phyloP scores from a whole-genome alignment of 2,797 vertebrate genomes.

The Lepilemur septentrionalis region DNA sequence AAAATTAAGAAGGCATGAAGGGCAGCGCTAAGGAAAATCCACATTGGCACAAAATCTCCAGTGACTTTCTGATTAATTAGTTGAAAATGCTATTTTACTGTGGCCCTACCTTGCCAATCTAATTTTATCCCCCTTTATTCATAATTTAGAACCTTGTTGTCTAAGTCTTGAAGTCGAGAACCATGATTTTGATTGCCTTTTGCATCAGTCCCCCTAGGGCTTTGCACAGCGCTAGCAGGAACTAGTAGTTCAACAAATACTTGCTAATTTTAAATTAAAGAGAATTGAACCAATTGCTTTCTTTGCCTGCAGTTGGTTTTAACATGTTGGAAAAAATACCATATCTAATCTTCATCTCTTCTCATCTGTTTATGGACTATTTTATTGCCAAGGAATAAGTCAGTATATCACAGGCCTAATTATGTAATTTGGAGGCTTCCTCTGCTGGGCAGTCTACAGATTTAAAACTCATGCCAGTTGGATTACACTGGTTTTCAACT shows the following conservation, averaged over 20 bases:
- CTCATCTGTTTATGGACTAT: conserved; percentile 35
- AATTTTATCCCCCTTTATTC: background rate
- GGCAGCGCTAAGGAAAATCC: background rate
- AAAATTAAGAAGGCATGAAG: background rate
- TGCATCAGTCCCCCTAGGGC: background rate
- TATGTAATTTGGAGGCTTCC: conserved; percentile 49
- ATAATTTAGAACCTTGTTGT: background rate
- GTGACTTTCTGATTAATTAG: background rate
- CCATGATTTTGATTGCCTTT: background rate
- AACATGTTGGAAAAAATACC: background rate
- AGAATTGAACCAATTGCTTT: background rate
- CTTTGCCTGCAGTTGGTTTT: conserved; percentile 29
- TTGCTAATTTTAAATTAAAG: conserved; percentile 45
- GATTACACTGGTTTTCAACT: conserved; percentile 53
- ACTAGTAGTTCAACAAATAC: conserved; percentile 10
- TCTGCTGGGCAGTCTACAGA: conserved; percentile 50
- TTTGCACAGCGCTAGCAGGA: background rate
- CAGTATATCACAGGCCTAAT: background rate
- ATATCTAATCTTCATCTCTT: background rate
- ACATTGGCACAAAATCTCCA: background rate
- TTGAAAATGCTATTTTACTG: background rate
- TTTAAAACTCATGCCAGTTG: conserved; percentile 69
- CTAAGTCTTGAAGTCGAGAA: background rate
- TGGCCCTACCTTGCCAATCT: background rate
- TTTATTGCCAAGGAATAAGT: conserved; percentile 13